Evolutionary conservation across 1,140 invertebrate genomes (phyloP), one percentile per base, ranked within the genome.

Genomic region (Cotesia vestalis): DNA sequence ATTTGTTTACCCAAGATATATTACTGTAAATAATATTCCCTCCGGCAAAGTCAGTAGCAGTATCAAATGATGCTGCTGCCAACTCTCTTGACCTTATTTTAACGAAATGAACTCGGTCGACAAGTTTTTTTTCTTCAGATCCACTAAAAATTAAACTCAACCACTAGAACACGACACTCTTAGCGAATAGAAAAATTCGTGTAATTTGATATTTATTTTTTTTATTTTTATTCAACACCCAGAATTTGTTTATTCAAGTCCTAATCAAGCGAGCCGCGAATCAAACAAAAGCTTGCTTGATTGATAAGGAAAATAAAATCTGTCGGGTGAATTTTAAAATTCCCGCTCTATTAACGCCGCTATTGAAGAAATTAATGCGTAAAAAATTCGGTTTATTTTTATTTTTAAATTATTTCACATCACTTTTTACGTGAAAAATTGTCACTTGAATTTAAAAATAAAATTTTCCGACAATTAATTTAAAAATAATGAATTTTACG

Each of bases 11-110:
- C 17, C 4, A n/a, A 34, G 14, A 51, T 38, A 66, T 52, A 27
- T 52, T n/a, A n/a, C 5, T n/a, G 17, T 14, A 55, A 55, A 55
- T 55, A 55, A 55, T 46, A 46, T 0, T 46, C 11, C 17, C 4
- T 55, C 5, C 53, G 17, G 38, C 6, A n/a, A 36, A 63, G 38
- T 63, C 61, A 46, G 61, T 63, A 17, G n/a, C 61, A 63, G 36
- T 36, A 63, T 63, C 36, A 36, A 20, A 36, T 14, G 20, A 14
- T 20, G 35, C 12, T 61, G 12, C 46, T 51, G 59, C 34, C 60
- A 71, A 62, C 69, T 52, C 69, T 38, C 62, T 66, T 71, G 69
- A 71, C 69, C 62, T 38, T 64, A 27, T 57, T 71, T 53, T 40
- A 36, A 71, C 35, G 69, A 57, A 63, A 71, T 71, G 34, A 71